These are phyloP conservation scores for Archips crataeganus DNA, from an alignment of 2,888 invertebrate genomes.

Conservation along the genomic window DNA sequence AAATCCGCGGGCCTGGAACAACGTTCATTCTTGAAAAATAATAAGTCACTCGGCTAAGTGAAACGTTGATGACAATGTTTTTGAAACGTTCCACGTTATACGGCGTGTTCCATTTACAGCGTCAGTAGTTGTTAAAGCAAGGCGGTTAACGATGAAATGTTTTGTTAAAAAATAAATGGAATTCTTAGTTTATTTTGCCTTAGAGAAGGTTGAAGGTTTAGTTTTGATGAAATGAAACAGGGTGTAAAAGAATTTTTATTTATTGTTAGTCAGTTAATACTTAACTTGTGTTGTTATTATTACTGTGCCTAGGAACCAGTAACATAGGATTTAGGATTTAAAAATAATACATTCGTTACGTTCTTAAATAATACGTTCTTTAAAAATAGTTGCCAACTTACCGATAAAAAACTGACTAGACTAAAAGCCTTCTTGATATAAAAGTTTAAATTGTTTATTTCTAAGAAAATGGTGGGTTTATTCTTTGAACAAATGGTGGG, in stretches of 20 bases:
- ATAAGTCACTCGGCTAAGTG: conserved; percentile 42
- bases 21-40: conserved; percentile 43
- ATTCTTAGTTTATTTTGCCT: background rate
- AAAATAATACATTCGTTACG: too few species aligned
- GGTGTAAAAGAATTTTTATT: too few species aligned
- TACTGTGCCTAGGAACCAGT: too few species aligned
- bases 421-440: too few species aligned
- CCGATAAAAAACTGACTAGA: background rate
- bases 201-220: background rate
- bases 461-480: too few species aligned
- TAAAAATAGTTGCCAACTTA: background rate
- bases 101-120: background rate
- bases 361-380: too few species aligned
- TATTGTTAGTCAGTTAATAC: too few species aligned
- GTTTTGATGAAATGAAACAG: too few species aligned
- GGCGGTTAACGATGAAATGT: background rate
- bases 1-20: conserved; percentile 47
- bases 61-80: conserved; percentile 41
- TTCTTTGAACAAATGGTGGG: too few species aligned
- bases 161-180: background rate
- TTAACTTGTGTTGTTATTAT: too few species aligned
- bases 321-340: too few species aligned
- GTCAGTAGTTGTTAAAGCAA: conserved; percentile 4
- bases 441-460: too few species aligned
- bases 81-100: conserved; percentile 20